Evolutionary conservation across 2,113 vertebrate genomes (phyloP).

Genomic region (Uria aalge): DNA sequence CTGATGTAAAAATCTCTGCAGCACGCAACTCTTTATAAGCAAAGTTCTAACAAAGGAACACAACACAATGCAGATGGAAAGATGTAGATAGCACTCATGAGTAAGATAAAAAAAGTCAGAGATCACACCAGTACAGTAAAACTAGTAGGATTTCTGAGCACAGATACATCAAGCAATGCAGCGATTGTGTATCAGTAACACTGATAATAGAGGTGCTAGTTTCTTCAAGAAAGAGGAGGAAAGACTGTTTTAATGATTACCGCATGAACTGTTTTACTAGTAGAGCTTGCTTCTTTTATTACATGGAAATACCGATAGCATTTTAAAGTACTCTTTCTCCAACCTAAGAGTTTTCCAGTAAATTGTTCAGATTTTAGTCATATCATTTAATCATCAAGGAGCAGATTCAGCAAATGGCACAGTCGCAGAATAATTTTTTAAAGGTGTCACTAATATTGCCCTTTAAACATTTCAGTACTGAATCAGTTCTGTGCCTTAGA

Average conservation of each 20-base stretch:
- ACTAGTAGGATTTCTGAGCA: not conserved
- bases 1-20: not conserved
- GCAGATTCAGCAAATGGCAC: not conserved
- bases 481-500: conserved; percentile 22
- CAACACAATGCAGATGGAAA: not conserved
- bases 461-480: conserved; percentile 45
- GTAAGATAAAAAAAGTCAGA: not conserved
- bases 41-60: not conserved
- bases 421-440: not conserved
- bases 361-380: not conserved
- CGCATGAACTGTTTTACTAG: not conserved
- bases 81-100: not conserved
- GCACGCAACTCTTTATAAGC: not conserved
- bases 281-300: not conserved
- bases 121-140: not conserved
- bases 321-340: not conserved
- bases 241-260: not conserved
- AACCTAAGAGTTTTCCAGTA: not conserved
- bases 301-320: not conserved
- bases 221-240: not conserved
- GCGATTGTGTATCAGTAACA: not conserved
- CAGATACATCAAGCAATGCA: not conserved
- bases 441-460: not conserved
- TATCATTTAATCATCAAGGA: not conserved
- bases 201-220: not conserved